Base-by-base conservation (phyloP, 2,113 vertebrate species). In the Tragelaphus scriptus region DNA sequence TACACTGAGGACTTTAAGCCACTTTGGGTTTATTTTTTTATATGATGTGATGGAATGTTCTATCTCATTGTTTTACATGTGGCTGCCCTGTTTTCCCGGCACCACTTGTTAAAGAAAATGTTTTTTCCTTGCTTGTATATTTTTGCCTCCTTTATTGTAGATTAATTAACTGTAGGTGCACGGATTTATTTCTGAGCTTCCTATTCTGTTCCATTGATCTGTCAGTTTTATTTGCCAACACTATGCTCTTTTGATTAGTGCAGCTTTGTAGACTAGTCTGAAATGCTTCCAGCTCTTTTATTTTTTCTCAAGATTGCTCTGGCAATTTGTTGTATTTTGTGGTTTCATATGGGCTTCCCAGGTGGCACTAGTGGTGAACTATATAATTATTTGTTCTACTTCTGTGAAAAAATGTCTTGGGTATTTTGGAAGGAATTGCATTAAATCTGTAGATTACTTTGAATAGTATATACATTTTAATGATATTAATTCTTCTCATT, bases 21-120 rank as follows among this genome's bases (percentile, higher is more conserved):
- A 16, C 19, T 55, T 25, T 55, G 32, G 25, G 49, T 23, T 82
- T n/a, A 53, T n/a, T 84, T 56, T 23, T 56, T n/a, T 36, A 15
- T 56, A 36, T 25, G 21, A 4, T 84, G n/a, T 56, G 32, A 84
- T 23, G 2, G 6, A 36, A 9, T 56, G 12, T 84, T 26, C 53
- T 15, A 3, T 25, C 21, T 84, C 53, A 56, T 56, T 40, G 12
- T 36, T 36, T 26, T 36, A 40, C 53, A 56, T 3, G 32, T 36
- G 19, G 32, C 21, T 56, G 51, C 13, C 21, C 7, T 1, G 0
- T 56, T 56, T 84, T 36, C 32, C n/a, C 21, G 56, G 6, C 21
- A 84, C 21, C 21, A 1, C 81, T 56, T 84, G n/a, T 36, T 56
- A 53, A 84, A 56, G 12, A 16, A n/a, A 25, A n/a, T 55, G 28